A percentile compares a stretch with the other conserved stretches of the same genome.
phyloP scores from a whole-genome alignment of 2,888 invertebrate species.

The Ormyrus nitidulus region DNA sequence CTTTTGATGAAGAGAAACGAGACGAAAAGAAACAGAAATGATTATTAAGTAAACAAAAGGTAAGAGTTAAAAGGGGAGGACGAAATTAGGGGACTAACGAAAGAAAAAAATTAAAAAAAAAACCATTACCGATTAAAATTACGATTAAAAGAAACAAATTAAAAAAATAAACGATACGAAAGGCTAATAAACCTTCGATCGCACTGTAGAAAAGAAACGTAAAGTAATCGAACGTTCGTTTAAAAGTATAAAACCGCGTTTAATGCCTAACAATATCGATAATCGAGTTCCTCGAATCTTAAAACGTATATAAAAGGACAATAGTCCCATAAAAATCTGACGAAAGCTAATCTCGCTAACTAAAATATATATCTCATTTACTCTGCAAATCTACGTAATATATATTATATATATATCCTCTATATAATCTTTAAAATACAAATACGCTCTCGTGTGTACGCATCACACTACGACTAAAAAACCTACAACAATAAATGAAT shows the following conservation, averaged over 20 bases:
- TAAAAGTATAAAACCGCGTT: constrained; percentile 48
- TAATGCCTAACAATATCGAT: constrained; percentile 46
- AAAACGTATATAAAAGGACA: constrained; percentile 29
- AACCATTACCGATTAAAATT: constrained; percentile 51
- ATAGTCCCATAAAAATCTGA: constrained; percentile 44
- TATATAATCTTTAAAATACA: constrained; percentile 12
- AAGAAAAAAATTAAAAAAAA: constrained; percentile 48
- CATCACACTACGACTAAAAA: constrained; percentile 54
- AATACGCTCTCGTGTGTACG: constrained; percentile 13
- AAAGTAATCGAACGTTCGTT: constrained; percentile 27
- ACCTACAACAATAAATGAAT: constrained; percentile 64
- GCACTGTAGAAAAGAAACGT: constrained; percentile 4
- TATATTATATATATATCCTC: constrained; percentile 37
- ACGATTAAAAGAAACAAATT: constrained; percentile 31
- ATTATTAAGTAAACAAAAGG: constrained; percentile 35
- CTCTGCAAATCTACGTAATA: constrained; percentile 58
- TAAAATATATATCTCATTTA: constrained; percentile 49
- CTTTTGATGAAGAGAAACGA: constrained; percentile 1
- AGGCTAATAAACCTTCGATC: constrained; percentile 5
- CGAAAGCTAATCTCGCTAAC: constrained; percentile 39
- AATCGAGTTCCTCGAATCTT: constrained; percentile 11
- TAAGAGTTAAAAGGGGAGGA: constrained; percentile 36
- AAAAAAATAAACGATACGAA: constrained; percentile 40
- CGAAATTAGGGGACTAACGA: constrained; percentile 39
- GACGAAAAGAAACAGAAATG: background rate